Evolutionary conservation across 2,113 vertebrate species (phyloP), one percentile per base, ranked within the genome.

Genomic region (Theropithecus gelada): DNA sequence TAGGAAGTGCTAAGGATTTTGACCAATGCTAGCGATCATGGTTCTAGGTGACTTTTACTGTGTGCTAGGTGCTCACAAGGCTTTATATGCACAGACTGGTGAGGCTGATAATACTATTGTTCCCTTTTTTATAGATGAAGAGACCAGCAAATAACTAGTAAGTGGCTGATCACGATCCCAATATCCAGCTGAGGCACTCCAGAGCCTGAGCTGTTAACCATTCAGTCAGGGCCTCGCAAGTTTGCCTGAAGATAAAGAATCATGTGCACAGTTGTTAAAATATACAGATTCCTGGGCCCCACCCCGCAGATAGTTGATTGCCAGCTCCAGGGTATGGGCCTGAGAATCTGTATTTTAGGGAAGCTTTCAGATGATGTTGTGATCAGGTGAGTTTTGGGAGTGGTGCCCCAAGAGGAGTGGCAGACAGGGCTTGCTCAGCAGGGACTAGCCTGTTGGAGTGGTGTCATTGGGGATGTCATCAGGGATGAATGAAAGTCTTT

Each of bases 1-100:
- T 17, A 40, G 43, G 40, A 38, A 12, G 9, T 27, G 13, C 27
- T 52, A 11, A 35, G 66, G 30, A 10, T 8, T 38, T 72, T 1
- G 0, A 1, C 3, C 0, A 0, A 0, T 3, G 6, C 0, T 0
- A 64, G 45, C 0, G 0, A 8, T 40, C 9, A 0, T 27, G 64
- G 4, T 50, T 48, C 7, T 55, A 35, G 80, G 48, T 3, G 8
- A 35, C 48, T 79, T 30, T 45, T 12, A 25, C 22, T 3, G 0
- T 9, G 25, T 18, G 27, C 40, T 23, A 3, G 16, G 30, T 23
- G 45, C 30, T 23, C 35, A 0, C 14, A 3, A 50, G 22, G 10
- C 78, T 76, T 14, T 20, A 2, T 17, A 30, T n/a, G 68, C 11
- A 25, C 13, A 25, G 23, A 55, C 72, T 3, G 23, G 25, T 35